phyloP scores from a whole-genome alignment of 2,888 invertebrate species.

The Tachina grossa region DNA sequence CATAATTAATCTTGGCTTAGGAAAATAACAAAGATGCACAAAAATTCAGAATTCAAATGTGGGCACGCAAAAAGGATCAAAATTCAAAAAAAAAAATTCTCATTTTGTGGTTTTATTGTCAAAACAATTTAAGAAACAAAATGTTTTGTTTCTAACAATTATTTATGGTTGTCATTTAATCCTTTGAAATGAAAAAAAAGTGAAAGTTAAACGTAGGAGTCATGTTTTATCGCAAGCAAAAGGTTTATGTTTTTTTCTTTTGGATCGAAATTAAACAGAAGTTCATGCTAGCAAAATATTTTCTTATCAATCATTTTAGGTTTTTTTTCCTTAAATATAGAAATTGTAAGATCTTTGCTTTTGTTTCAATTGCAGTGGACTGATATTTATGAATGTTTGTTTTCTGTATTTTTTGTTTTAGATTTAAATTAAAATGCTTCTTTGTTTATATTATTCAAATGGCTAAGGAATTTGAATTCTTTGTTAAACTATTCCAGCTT shows the following conservation, averaged over 20 bases:
- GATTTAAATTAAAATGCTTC: not conserved
- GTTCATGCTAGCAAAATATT: slow-evolving; percentile 5
- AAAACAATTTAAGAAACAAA: slow-evolving; percentile 5
- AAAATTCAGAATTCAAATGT: slow-evolving; percentile 12
- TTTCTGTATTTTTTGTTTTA: not conserved
- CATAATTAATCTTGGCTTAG: slow-evolving; percentile 55
- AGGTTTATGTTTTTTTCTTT: not conserved
- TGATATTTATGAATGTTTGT: not conserved
- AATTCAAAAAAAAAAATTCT: slow-evolving; percentile 53
- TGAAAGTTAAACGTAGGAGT: slow-evolving; percentile 43
- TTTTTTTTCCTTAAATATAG: slow-evolving; percentile 29
- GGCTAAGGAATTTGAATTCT: slow-evolving; percentile 33
- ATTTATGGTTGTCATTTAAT: slow-evolving; percentile 38
- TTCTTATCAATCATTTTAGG: slow-evolving; percentile 49
- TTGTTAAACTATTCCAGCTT: slow-evolving; percentile 6
- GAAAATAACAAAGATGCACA: slow-evolving; percentile 48
- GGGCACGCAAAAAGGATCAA: slow-evolving; percentile 10
- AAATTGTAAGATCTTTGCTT: slow-evolving; percentile 22
- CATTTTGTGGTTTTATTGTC: slow-evolving; percentile 64
- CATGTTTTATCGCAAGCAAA: not conserved
- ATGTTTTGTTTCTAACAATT: not conserved
- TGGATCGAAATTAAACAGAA: slow-evolving; percentile 5
- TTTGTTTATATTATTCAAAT: slow-evolving; percentile 29
- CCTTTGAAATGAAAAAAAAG: slow-evolving; percentile 41
- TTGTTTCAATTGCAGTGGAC: not conserved